Percentiles rank a stretch among this genome's conserved stretches.
Conservation (phyloP, 2,888 invertebrate species). For the Morpho deidamia region DNA sequence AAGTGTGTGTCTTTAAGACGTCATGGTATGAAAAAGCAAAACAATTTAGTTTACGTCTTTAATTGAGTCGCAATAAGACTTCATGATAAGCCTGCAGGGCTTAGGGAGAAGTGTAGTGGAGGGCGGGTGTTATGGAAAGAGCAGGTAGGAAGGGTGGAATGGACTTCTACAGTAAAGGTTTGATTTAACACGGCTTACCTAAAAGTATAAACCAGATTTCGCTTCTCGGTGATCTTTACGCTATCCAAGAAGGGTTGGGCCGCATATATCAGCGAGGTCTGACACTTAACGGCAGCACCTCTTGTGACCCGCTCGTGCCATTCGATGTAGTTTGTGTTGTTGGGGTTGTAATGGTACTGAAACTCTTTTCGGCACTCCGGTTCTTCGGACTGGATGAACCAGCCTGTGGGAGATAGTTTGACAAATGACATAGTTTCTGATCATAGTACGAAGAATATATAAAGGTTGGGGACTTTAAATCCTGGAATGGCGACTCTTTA, state of each 20-base stretch:
- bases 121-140: no score
- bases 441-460: no score
- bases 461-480: no score
- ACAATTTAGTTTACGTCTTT: no score
- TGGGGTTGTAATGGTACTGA: conserved; percentile 84
- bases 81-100: no score
- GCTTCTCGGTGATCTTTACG: conserved; percentile 91
- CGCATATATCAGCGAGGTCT: conserved; percentile 87
- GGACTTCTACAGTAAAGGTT: not conserved
- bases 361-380: conserved; percentile 88
- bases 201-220: conserved; percentile 93
- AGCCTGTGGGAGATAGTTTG: conserved; percentile 65
- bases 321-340: conserved; percentile 86
- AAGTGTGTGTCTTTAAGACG: no score
- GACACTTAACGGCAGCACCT: conserved; percentile 74
- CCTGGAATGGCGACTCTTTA: no score
- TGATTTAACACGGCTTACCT: conserved; percentile 41
- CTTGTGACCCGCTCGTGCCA: conserved; percentile 90
- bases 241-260: conserved; percentile 88
- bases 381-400: conserved; percentile 91
- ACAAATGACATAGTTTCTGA: no score
- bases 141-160: no score
- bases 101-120: no score
- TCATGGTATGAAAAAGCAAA: no score
- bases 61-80: no score